Evolutionary conservation across 2,113 vertebrate species (phyloP).

Genomic region (Chaetorhynchus papuensis): DNA sequence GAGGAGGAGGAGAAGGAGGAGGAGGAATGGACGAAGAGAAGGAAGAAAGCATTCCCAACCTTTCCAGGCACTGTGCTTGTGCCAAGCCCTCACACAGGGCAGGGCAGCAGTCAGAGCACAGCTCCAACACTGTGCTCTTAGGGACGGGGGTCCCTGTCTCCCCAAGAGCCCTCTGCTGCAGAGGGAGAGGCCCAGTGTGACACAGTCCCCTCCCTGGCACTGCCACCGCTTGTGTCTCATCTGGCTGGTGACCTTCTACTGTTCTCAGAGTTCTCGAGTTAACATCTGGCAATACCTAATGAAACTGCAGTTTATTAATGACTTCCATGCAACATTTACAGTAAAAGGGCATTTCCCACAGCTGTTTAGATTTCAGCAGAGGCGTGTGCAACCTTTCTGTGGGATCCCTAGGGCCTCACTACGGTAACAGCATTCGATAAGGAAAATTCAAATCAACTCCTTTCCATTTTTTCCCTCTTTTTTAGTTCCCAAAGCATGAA

Average conservation of each 20-base stretch:
- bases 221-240: accelerated
- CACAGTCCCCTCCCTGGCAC: accelerated
- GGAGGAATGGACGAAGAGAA: background rate
- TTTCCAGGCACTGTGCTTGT: accelerated
- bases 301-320: conserved; percentile 22
- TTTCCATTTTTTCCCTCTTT: background rate
- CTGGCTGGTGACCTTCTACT: background rate
- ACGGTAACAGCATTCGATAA: conserved; percentile 5
- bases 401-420: conserved; percentile 44
- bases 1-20: background rate
- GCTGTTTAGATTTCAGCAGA: conserved; percentile 53
- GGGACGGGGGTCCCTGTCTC: background rate
- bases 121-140: accelerated
- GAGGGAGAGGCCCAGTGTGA: background rate
- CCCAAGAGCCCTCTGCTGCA: accelerated
- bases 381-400: conserved; percentile 30
- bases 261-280: background rate
- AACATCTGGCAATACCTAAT: conserved; percentile 19
- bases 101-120: background rate
- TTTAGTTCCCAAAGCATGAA: conserved; percentile 39
- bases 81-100: accelerated
- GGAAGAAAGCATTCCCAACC: background rate
- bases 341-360: conserved; percentile 58
- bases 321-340: conserved; percentile 25
- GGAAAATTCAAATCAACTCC: conserved; percentile 55